Evolutionary conservation across 2,888 invertebrate genomes (phyloP).

Genomic region (Mesoligia furuncula): DNA sequence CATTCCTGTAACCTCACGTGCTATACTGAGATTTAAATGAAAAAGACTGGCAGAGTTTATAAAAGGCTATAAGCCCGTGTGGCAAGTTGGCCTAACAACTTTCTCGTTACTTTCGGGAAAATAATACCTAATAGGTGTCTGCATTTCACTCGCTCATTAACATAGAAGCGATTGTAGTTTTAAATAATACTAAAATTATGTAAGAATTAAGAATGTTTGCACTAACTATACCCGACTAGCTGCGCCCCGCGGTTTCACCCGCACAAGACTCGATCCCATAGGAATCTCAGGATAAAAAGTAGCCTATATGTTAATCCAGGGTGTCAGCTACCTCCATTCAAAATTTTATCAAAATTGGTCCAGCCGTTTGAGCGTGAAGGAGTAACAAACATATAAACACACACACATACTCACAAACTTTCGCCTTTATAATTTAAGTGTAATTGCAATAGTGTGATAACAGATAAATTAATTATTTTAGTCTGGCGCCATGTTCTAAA

Average conservation of each 20-base stretch:
- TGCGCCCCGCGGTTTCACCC: too few species aligned
- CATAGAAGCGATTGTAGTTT: conserved; percentile 36
- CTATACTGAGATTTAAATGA: background rate
- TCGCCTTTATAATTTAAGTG: too few species aligned
- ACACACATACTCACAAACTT: too few species aligned
- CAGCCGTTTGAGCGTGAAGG: too few species aligned
- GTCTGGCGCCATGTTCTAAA: conserved; percentile 16
- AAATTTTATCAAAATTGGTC: too few species aligned
- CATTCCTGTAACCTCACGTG: background rate
- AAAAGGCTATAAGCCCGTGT: background rate
- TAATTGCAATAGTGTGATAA: conserved; percentile 26
- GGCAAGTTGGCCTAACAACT: background rate
- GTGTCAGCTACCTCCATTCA: too few species aligned
- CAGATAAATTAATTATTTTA: conserved; percentile 36
- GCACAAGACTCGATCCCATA: too few species aligned
- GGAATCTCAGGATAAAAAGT: too few species aligned
- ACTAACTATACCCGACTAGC: conserved; percentile 20
- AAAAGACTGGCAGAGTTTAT: too few species aligned
- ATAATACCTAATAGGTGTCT: background rate
- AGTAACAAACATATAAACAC: too few species aligned
- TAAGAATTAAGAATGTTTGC: conserved; percentile 38
- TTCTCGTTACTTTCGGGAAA: conserved; percentile 2
- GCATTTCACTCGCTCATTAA: conserved; percentile 28
- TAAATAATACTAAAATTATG: conserved; percentile 26
- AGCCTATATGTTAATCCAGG: too few species aligned